Base-by-base conservation (phyloP, 1,140 invertebrate genomes). In the Argopecten irradians region DNA sequence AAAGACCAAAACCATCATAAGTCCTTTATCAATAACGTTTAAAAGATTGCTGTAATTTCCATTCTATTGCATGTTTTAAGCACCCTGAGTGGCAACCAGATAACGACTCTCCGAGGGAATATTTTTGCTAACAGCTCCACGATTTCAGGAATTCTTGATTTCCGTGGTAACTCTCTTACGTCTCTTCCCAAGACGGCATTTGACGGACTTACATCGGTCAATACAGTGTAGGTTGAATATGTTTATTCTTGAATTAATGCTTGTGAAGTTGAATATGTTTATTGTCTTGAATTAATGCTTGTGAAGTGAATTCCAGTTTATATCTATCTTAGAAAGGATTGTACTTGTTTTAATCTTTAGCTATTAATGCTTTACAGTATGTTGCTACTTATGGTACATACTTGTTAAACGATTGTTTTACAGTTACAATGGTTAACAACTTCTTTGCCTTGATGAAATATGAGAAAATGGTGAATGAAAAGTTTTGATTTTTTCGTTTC, bases 121-220 rank as follows among this genome's bases (percentile, higher is more conserved):
- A 87, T 88, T 36, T 90, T 89, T 87, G 87, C 86, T 34, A 90
- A 90, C 71, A 87, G 84, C 39, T 90, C 86, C 34, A 35, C 34
- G 1, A 87, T 89, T n/a, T 19, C 46, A 1, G 19, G 43, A 0
- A 55, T 14, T 34, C 55, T 90, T 22, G 83, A 39, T 46, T 19
- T 90, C 22, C 32, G 86, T 28, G 33, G 55, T 8, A 89, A 89
- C 39, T 89, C 41, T 41, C 2, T 90, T 34, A 32, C 82, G 7
- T 84, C 84, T 9, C 86, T 90, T 34, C 87, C 90, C 34, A 86
- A 88, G 13, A 90, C 71, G 28, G 88, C 86, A 34, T 89, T 89
- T 84, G 87, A 89, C 55, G 84, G n/a, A 9, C 34, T 88, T 39
- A 88, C 34, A 14, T 55, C 46, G 16, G 55, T 87, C 19, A 86